Percentiles rank a stretch among this genome's conserved stretches.
Conservation (phyloP, 2,113 vertebrate species). For the Cervus canadensis region DNA sequence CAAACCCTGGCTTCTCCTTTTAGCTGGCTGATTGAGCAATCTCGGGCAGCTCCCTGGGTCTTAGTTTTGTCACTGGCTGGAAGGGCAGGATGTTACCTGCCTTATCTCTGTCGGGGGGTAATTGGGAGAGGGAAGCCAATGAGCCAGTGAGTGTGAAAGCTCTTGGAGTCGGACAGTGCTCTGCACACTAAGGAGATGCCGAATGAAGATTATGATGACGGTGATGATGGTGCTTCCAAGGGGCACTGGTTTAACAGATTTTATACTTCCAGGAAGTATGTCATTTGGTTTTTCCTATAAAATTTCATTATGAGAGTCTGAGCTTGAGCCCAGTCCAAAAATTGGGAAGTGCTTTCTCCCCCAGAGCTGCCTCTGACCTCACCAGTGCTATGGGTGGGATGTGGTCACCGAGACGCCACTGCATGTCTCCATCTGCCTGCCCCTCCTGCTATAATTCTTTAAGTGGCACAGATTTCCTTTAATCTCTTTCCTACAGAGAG, state of each 20-base stretch:
- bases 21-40: background rate
- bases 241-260: background rate
- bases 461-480: constrained; percentile 27
- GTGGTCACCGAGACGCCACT: background rate
- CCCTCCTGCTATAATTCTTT: constrained; percentile 38
- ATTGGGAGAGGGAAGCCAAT: background rate
- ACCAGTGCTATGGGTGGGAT: background rate
- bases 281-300: background rate
- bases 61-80: background rate
- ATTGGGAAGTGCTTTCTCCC: background rate
- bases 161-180: background rate
- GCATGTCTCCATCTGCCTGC: constrained; percentile 7
- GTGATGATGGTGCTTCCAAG: background rate
- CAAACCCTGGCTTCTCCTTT: background rate
- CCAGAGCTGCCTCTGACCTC: background rate
- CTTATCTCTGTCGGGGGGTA: rapidly evolving
- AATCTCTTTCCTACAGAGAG: constrained; percentile 54
- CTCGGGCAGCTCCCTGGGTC: background rate
- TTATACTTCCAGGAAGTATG: constrained; percentile 13
- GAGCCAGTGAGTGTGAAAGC: background rate
- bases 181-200: background rate
- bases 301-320: background rate
- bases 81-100: background rate
- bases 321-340: background rate
- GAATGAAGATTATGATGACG: background rate